Evolutionary conservation across 2,797 vertebrate species (phyloP), one percentile per base, ranked within the genome.

Genomic region (Galago senegalensis): DNA sequence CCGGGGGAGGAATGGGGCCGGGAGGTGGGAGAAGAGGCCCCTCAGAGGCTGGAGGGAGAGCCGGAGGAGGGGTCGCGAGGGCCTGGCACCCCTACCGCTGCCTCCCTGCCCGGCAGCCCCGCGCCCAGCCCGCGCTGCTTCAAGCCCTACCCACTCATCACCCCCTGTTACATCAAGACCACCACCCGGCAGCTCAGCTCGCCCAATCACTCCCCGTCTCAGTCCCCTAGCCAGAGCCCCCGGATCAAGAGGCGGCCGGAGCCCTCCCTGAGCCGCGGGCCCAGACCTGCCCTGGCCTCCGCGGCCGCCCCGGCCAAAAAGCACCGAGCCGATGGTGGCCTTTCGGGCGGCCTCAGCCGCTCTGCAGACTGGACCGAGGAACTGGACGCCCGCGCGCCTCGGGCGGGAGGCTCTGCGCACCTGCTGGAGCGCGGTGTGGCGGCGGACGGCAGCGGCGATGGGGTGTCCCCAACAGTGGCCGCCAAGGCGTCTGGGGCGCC

Each of bases 291-390:
- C 20, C 13, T 84, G 29, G 84, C 65, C 63, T 72, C 97, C 1
- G 34, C 53, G 1, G 81, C 23, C 8, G 77, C 84, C 3, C 84
- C 67, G 0, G 85, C 95, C 70, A 98, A 97, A 31, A 99, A 99
- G 53, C 98, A 98, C 96, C 98, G 98, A 53, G 99, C 99, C 0
- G 92, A 96, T 3, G 40, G 97, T 56, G 99, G 99, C 96, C 97
- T 99, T 11, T 98, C 98, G 0, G 98, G 99, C 2, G 96, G 98
- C 16, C 98, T 99, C n/a, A 99, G 99, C 97, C 99, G 99, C 81
- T 99, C 99, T 0, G 99, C 99, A 0, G 99, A 99, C 98, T 99
- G 99, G 99, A 99, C 99, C 0, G 99, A 99, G 49, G 99, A 99
- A 10, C 60, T 99, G 14, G 98, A 96, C 84, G 65, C 0, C 82